A percentile compares a stretch with the other conserved stretches of the same genome.
These are phyloP conservation scores for Catamblyrhynchus diadema DNA, from an alignment of 2,797 vertebrate species.

Conservation along the genomic window DNA sequence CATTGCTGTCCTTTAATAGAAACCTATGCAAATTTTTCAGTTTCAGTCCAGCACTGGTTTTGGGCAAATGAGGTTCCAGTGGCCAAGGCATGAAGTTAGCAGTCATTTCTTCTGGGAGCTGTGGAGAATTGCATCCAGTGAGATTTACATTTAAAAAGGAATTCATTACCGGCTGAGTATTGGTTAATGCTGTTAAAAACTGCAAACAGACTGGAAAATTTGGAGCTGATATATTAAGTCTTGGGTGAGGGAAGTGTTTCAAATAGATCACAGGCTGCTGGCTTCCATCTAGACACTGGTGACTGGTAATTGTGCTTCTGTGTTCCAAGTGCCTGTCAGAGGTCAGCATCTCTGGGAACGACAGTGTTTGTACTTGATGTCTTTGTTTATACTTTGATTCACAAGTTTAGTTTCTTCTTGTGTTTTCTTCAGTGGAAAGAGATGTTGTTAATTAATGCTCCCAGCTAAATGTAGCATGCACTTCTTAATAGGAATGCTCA, in stretches of 20 bases:
- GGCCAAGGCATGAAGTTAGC: background rate
- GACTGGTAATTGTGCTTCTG: background rate
- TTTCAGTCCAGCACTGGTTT: background rate
- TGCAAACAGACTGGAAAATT: background rate
- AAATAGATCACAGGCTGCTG: background rate
- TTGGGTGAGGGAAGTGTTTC: background rate
- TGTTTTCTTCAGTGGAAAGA: background rate
- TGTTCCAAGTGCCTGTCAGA: background rate
- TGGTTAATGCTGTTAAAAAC: background rate
- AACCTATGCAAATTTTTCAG: background rate
- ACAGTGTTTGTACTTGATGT: background rate
- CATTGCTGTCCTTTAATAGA: background rate
- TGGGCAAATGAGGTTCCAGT: background rate
- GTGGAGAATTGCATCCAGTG: background rate
- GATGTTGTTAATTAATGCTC: background rate
- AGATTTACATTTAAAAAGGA: background rate
- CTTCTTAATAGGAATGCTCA: background rate
- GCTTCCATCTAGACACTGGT: background rate
- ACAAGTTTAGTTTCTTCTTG: background rate
- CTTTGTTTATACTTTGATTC: conserved; percentile 2
- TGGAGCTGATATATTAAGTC: background rate
- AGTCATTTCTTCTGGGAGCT: background rate
- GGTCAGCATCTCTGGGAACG: background rate
- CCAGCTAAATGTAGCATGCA: background rate
- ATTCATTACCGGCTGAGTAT: background rate